Percentiles rank a stretch among this genome's conserved stretches.
phyloP scores from a whole-genome alignment of 2,888 invertebrate species.

The Oscheius sp. region DNA sequence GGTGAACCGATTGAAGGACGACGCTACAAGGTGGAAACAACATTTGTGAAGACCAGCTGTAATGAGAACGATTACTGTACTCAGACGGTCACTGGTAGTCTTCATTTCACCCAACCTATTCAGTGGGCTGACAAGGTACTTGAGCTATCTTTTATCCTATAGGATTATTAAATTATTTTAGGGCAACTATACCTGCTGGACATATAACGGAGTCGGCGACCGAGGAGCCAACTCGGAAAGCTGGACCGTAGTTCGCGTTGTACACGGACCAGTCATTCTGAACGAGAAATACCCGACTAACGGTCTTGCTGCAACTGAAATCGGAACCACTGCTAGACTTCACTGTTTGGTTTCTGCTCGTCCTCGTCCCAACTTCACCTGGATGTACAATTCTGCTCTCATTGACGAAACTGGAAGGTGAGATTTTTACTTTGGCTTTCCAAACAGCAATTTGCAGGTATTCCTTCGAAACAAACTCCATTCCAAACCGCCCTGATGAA shows the following conservation, averaged over 20 bases:
- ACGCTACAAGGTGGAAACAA: constrained; percentile 37
- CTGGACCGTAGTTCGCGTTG: constrained; percentile 59
- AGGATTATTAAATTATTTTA: background rate
- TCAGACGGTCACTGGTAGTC: constrained; percentile 52
- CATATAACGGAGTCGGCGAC: constrained; percentile 82
- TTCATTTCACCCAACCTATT: constrained; percentile 76
- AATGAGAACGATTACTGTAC: constrained; percentile 53
- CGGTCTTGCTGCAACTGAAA: constrained; percentile 65
- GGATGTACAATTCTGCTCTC: constrained; percentile 56
- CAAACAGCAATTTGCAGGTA: constrained; percentile 32
- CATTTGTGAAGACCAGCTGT: constrained; percentile 50
- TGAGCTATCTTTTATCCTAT: background rate
- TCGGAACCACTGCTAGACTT: constrained; percentile 49
- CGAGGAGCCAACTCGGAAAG: constrained; percentile 40
- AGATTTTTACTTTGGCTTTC: background rate
- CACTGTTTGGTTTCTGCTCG: constrained; percentile 66
- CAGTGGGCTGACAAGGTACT: constrained; percentile 83
- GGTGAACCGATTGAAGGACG: constrained; percentile 49
- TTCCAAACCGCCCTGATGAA: constrained; percentile 56
- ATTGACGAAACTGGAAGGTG: constrained; percentile 47
- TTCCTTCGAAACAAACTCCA: constrained; percentile 46
- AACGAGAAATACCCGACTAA: constrained; percentile 60
- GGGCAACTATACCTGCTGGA: constrained; percentile 92
- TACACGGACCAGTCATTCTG: constrained; percentile 67
- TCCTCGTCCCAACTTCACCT: constrained; percentile 69